Conservation (phyloP, 1,140 invertebrate genomes). For the Drosophila simulans region DNA sequence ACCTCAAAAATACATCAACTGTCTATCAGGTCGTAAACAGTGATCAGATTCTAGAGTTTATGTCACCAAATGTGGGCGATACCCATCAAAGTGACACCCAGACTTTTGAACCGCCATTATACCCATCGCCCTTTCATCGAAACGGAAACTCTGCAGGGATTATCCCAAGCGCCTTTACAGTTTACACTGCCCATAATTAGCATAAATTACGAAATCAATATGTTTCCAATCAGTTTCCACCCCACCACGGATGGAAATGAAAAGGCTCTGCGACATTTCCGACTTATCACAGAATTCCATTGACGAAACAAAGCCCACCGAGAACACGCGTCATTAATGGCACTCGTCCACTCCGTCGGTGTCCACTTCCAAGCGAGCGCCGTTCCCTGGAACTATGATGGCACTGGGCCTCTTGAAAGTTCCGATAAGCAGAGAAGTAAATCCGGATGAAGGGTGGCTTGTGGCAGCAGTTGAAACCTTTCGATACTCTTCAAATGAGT, state of each 20-base stretch:
- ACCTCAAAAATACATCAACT: conserved; percentile 36
- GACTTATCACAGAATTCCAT: conserved; percentile 43
- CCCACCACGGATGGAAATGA: not conserved
- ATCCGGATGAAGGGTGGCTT: not conserved
- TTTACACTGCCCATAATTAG: conserved; percentile 38
- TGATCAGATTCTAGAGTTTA: conserved; percentile 29
- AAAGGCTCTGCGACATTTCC: conserved; percentile 25
- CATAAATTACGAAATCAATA: conserved; percentile 65
- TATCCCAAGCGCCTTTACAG: conserved; percentile 54
- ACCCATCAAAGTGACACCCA: conserved; percentile 18
- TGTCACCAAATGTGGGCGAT: conserved; percentile 18
- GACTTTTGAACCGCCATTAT: conserved; percentile 6
- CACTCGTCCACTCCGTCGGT: conserved; percentile 26
- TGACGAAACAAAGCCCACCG: conserved; percentile 25
- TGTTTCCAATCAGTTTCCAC: conserved; percentile 21
- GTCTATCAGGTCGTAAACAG: conserved; percentile 63
- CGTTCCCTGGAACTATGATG: conserved; percentile 6
- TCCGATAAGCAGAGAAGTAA: conserved; percentile 11
- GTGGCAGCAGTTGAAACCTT: not conserved
- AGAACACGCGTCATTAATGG: conserved; percentile 41
- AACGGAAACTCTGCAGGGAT: not conserved
- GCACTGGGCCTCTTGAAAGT: conserved; percentile 4
- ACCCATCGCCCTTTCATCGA: conserved; percentile 1
- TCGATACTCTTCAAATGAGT: not conserved
- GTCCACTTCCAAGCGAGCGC: conserved; percentile 26